A percentile compares a stretch with the other conserved stretches of the same genome.
phyloP scores from a whole-genome alignment of 1,140 invertebrate genomes.

The Thaumatotibia leucotreta region DNA sequence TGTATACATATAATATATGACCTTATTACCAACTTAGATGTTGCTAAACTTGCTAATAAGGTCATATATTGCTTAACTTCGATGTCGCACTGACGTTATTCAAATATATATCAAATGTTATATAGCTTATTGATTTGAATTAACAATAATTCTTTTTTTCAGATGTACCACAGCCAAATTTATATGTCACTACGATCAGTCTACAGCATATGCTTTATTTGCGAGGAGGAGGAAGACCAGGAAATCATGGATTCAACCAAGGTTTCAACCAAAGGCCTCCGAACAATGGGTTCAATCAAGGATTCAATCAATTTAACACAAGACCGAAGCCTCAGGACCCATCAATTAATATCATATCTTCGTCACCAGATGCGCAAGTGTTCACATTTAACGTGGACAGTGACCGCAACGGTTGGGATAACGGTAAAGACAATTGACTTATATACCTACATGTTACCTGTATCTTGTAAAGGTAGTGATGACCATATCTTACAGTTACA shows the following conservation, averaged over 20 bases:
- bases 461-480: no score
- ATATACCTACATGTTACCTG: no score
- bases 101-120: not conserved
- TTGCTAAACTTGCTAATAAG: not conserved
- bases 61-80: no score
- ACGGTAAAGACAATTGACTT: not conserved
- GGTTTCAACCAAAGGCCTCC: constrained; percentile 10
- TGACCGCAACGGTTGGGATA: constrained; percentile 8
- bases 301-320: not conserved
- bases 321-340: not conserved
- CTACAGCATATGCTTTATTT: constrained; percentile 49
- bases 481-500: no score
- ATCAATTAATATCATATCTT: not conserved
- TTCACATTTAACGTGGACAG: not conserved
- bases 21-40: no score
- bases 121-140: constrained; percentile 20
- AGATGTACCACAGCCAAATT: constrained; percentile 39
- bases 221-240: not conserved
- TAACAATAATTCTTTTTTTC: constrained; percentile 16
- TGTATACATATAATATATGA: no score
- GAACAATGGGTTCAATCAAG: not conserved
- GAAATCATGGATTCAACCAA: not conserved
- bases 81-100: not conserved
- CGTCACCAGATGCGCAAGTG: not conserved
- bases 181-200: constrained; percentile 48